Base-by-base conservation (phyloP, 2,113 vertebrate species). In the Protobothrops mucrosquamatus region DNA sequence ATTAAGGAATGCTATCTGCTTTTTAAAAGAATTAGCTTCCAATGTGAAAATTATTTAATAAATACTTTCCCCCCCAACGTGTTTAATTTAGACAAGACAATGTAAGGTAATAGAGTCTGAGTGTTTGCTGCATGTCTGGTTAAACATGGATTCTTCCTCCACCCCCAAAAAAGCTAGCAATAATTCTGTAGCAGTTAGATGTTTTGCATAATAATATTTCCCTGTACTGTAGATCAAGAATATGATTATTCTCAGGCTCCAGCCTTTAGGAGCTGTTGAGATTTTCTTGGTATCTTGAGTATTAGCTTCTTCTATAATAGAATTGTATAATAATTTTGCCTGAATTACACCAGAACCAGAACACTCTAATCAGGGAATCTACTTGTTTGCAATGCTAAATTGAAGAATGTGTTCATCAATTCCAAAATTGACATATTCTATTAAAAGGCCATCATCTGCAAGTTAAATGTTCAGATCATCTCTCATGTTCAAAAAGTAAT, bases 371-470 rank as follows among this genome's bases (percentile, higher is more conserved):
- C 2, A 0, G 54, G 89, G 87, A 91, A 96, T 96, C 89, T 97
- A 92, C 91, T 93, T 96, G 81, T 87, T 96, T 95, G 92, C 92
- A 94, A 69, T 34, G 91, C 48, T 91, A 46, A 91, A 24, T 74
- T 94, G 94, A 97, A 97, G 89, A 94, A 96, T 96, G 96, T 97
- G 96, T 97, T 97, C 51, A 94, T 98, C 97, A 97, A 95, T 56
- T 96, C 96, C 96, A 91, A 2, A 57, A 93, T 0, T 97, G 96
- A 98, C 93, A 74, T 92, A 86, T 93, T 96, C 95, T 54, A 0
- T 89, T 94, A 94, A 94, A 81, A 97, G 87, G 95, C 92, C 93
- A 57, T 95, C 91, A 91, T 88, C 89, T 97, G 95, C 92, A 95
- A 97, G 95, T 94, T 96, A 97, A 93, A 97, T 95, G 94, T 96